Evolutionary conservation across 2,113 vertebrate species (phyloP).

Genomic region (Scolopax mira): DNA sequence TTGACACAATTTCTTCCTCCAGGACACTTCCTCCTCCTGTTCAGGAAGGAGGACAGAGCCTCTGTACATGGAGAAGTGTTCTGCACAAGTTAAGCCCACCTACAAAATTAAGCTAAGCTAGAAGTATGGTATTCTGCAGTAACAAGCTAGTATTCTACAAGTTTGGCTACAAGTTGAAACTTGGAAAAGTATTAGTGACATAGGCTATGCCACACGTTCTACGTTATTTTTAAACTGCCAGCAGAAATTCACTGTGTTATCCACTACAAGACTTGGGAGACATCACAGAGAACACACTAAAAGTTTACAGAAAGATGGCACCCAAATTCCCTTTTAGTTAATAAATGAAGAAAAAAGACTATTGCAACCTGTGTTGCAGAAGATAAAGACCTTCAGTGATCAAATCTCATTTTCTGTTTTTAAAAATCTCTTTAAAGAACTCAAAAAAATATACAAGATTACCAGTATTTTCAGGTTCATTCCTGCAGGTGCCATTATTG

Average conservation of each 20-base stretch:
- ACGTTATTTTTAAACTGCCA: neutral
- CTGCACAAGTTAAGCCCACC: constrained; percentile 51
- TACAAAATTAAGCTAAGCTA: constrained; percentile 28
- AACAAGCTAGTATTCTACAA: constrained; percentile 18
- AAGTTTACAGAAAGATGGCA: constrained; percentile 52
- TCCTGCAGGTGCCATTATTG: constrained; percentile 54
- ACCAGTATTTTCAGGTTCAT: constrained; percentile 48
- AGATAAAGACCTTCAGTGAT: constrained; percentile 31
- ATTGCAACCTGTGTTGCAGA: constrained; percentile 34
- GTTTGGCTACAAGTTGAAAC: neutral
- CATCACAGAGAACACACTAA: neutral
- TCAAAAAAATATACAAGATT: constrained; percentile 54
- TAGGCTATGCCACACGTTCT: neutral
- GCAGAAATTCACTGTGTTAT: constrained; percentile 2
- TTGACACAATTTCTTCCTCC: constrained; percentile 18
- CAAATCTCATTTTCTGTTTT: constrained; percentile 32
- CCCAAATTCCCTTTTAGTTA: constrained; percentile 32
- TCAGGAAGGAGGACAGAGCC: neutral
- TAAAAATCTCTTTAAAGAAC: constrained; percentile 56
- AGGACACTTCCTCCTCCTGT: neutral
- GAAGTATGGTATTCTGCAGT: neutral
- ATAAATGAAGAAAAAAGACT: neutral
- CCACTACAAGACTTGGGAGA: neutral
- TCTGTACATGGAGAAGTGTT: neutral
- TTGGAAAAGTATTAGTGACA: neutral